Percentiles rank a stretch among this genome's conserved stretches.
Conservation (phyloP, 1,140 invertebrate genomes). For the Heliothis virescens region DNA sequence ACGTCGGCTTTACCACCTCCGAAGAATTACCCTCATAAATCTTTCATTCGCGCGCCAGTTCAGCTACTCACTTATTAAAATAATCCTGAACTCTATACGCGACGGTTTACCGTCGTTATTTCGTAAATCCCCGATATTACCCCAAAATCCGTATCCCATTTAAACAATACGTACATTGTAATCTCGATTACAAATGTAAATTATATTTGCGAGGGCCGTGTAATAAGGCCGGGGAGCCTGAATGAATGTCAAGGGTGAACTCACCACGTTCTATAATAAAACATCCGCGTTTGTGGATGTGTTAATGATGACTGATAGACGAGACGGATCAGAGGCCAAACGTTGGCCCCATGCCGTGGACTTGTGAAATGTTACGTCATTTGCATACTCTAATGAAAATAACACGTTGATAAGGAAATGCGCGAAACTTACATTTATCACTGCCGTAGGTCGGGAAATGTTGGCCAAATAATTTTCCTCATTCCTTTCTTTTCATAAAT, state of each 20-base stretch:
- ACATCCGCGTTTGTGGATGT: slow-evolving; percentile 30
- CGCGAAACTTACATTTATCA: slow-evolving; percentile 29
- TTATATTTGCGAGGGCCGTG: slow-evolving; percentile 47
- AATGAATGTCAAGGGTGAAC: slow-evolving; percentile 56
- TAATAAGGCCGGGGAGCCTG: slow-evolving; percentile 40
- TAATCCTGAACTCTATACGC: slow-evolving; percentile 43
- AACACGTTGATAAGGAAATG: slow-evolving; percentile 30
- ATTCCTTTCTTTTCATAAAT: not conserved
- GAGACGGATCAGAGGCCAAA: slow-evolving; percentile 33
- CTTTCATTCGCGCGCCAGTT: slow-evolving; percentile 54
- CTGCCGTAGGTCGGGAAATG: slow-evolving; percentile 7
- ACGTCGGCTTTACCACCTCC: slow-evolving; percentile 40
- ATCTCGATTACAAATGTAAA: slow-evolving; percentile 49
- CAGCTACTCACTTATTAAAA: slow-evolving; percentile 37
- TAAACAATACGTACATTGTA: slow-evolving; percentile 44
- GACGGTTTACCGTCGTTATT: slow-evolving; percentile 43
- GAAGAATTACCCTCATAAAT: slow-evolving; percentile 58
- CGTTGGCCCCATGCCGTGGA: not conserved
- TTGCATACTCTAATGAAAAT: slow-evolving; percentile 42
- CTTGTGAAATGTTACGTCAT: slow-evolving; percentile 34
- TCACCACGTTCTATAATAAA: slow-evolving; percentile 38
- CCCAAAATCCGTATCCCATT: slow-evolving; percentile 40
- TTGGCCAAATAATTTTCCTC: not conserved
- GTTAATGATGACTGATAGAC: slow-evolving; percentile 44
- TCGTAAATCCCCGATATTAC: slow-evolving; percentile 46